phyloP scores from a whole-genome alignment of 35 echinoderm and acorn worm species.

The Diadema setosum region DNA sequence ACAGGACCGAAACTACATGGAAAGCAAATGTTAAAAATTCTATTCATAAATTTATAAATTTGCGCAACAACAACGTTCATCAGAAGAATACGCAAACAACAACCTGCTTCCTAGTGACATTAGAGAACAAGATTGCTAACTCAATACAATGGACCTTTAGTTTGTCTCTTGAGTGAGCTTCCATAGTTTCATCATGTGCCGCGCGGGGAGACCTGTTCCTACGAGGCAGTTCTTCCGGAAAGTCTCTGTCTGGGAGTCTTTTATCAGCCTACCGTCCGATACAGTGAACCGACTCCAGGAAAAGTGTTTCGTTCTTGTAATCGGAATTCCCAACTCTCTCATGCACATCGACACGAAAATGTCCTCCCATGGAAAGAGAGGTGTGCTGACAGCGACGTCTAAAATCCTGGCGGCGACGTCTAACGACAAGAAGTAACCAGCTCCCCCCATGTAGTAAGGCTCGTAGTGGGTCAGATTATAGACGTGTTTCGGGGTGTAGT shows the following conservation, averaged over 20 bases:
- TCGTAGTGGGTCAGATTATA: conserved; percentile 2
- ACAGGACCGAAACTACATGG: no score
- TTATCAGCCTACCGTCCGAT: background rate
- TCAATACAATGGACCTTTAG: no score
- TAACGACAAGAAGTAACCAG: conserved; percentile 31
- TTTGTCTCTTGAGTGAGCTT: background rate
- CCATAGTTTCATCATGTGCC: background rate
- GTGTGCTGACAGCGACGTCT: background rate
- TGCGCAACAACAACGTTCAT: no score
- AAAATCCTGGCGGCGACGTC: conserved; percentile 32
- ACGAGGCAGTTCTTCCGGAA: background rate
- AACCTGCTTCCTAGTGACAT: no score
- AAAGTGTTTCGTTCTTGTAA: background rate
- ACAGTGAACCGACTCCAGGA: background rate
- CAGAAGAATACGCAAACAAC: no score
- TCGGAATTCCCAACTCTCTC: background rate
- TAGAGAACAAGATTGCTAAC: no score
- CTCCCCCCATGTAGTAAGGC: conserved; percentile 22
- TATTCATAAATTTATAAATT: no score
- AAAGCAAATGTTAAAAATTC: no score
- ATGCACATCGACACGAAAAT: conserved; percentile 22
- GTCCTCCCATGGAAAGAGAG: conserved; percentile 47
- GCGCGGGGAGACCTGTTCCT: background rate
- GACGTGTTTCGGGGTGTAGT: conserved; percentile 22
- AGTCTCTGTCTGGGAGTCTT: background rate